Evolutionary conservation across 2,888 invertebrate species (phyloP), one percentile per base, ranked within the genome.

Genomic region (Acrobasis repandana): DNA sequence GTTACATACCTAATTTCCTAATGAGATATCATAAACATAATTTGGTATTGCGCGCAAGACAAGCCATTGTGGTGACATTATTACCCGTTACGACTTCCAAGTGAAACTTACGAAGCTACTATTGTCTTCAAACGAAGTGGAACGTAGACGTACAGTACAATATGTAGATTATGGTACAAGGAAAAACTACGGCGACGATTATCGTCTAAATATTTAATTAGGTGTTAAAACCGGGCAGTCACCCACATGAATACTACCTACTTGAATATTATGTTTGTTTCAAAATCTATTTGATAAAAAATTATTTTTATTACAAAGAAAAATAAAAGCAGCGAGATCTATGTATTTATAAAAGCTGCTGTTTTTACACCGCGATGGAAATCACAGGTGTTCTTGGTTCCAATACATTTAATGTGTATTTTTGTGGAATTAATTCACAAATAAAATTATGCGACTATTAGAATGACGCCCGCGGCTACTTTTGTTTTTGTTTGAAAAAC

Each of bases 1-100:
- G 75, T 76, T 73, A 73, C 65, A 64, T 73, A 70, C 69, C 62
- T 69, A 72, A 68, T 69, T 67, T 67, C 65, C 73, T 73, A 73
- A 63, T 70, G 69, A 70, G 72, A 76, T 73, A 75, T 58, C 14
- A 18, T 68, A 72, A 71, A 73, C 75, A 73, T 65, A 61, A 63
- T 64, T 66, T 61, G 63, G 61, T 63, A 63, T 67, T 64, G 65
- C 63, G 63, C 61, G 47, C 64, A 18, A 63, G 57, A 51, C 64
- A 18, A 63, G 59, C 10, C 60, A 62, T 66, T 65, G 64, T 62
- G 62, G 20, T 47, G 63, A 58, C 63, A 63, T 65, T 65, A 66
- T 67, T 65, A 60, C 60, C 63, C 62, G 60, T 59, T 58, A 59
- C 57, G 51, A 62, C 61, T 43, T 48, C 48, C 54, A 47, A 62